Evolutionary conservation across 1,140 invertebrate genomes (phyloP).

Genomic region (Zaprionus vittiger): DNA sequence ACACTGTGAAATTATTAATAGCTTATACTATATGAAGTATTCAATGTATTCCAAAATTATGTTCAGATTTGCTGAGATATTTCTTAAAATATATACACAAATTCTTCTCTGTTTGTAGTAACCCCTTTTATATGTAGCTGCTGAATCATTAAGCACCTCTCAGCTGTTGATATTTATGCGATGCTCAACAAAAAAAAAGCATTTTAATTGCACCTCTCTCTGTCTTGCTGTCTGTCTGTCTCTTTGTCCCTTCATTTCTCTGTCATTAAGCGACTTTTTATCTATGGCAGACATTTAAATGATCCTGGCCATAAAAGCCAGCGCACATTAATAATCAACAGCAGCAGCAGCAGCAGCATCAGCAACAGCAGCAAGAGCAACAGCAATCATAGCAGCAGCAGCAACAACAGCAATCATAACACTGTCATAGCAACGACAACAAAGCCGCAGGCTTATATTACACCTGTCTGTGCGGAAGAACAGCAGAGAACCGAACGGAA

Average conservation of each 20-base stretch:
- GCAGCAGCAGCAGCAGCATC: neutral
- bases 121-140: neutral
- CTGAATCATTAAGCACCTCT: slow-evolving; percentile 35
- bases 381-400: slow-evolving; percentile 18
- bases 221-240: neutral
- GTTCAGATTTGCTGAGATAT: neutral
- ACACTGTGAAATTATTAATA: neutral
- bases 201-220: slow-evolving; percentile 53
- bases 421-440: slow-evolving; percentile 52
- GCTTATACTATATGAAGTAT: neutral
- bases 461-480: slow-evolving; percentile 66
- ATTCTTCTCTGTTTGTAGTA: neutral
- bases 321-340: slow-evolving; percentile 30
- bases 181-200: slow-evolving; percentile 31
- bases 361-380: slow-evolving; percentile 24
- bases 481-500: neutral
- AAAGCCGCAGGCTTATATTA: slow-evolving; percentile 72
- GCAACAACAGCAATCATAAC: slow-evolving; percentile 20
- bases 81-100: too few relatives aligned
- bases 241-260: neutral
- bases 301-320: slow-evolving; percentile 61
- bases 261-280: slow-evolving; percentile 71
- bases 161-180: slow-evolving; percentile 57
- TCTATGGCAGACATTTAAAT: slow-evolving; percentile 60
- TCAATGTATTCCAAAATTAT: neutral